Percentiles rank a stretch among this genome's conserved stretches.
Evolutionary conservation across 2,113 vertebrate genomes (phyloP).

Genomic region (Laticauda laticaudata): DNA sequence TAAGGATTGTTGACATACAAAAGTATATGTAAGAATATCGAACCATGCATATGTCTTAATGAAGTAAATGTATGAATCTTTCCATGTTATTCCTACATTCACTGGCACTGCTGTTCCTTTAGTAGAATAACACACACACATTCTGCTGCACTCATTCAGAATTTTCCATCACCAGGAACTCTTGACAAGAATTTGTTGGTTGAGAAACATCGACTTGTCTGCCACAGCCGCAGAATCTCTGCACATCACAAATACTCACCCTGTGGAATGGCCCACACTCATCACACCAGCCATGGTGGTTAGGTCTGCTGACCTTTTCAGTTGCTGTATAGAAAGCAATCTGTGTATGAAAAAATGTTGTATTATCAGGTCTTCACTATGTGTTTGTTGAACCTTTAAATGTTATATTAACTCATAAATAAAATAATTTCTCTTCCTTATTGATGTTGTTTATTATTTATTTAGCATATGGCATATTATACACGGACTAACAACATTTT

Average conservation of each 20-base stretch:
- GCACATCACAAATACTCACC: neutral
- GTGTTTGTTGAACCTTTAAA: neutral
- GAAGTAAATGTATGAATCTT: neutral
- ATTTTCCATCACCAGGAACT: neutral
- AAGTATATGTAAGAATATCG: neutral
- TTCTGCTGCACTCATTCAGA: neutral
- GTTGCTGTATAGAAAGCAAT: neutral
- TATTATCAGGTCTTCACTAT: neutral
- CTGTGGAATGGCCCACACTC: neutral
- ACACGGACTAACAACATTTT: neutral
- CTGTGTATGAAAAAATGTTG: neutral
- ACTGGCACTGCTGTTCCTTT: constrained; percentile 14
- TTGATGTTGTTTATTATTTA: neutral
- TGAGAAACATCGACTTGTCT: neutral
- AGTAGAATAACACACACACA: neutral
- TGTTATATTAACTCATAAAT: neutral
- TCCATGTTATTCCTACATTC: neutral
- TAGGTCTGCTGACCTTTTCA: neutral
- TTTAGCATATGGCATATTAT: neutral
- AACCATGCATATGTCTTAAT: neutral
- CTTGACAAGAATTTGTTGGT: neutral
- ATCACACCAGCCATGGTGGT: neutral
- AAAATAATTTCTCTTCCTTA: neutral
- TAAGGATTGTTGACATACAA: neutral
- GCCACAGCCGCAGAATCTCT: neutral